These are phyloP conservation scores for Patella vulgata DNA, from an alignment of 1,140 invertebrate species.

Conservation along the genomic window DNA sequence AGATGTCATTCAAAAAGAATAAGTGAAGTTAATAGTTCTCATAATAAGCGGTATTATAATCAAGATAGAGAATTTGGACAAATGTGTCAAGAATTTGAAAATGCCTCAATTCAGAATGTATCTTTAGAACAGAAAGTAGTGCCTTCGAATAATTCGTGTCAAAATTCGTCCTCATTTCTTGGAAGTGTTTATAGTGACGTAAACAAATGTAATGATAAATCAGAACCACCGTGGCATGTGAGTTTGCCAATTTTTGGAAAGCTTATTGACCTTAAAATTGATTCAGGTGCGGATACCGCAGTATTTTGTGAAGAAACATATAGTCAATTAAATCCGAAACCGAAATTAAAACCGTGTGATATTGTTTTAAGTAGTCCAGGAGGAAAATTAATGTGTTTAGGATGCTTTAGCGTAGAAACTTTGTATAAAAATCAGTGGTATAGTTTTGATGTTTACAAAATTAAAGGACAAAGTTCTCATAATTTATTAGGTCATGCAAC, in stretches of 20 bases:
- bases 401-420: not conserved
- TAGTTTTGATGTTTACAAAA: constrained; percentile 2
- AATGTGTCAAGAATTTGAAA: not conserved
- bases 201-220: too few relatives aligned
- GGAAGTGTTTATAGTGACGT: too few relatives aligned
- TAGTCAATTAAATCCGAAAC: not conserved
- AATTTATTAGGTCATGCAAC: not conserved
- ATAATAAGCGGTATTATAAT: not conserved
- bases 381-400: not conserved
- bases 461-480: constrained; percentile 4
- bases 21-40: not conserved
- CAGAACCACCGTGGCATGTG: too few relatives aligned
- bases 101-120: not conserved
- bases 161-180: too few relatives aligned
- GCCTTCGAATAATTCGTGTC: too few relatives aligned
- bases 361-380: not conserved
- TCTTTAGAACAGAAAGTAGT: constrained; percentile 21
- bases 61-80: not conserved
- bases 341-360: not conserved
- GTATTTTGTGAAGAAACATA: constrained; percentile 1
- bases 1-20: too few relatives aligned
- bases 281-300: constrained; percentile 18
- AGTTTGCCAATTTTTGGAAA: too few relatives aligned
- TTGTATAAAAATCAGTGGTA: not conserved
- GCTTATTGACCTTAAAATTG: constrained; percentile 11